Evolutionary conservation across 1,140 invertebrate species (phyloP).

Genomic region (Adelges cooleyi): DNA sequence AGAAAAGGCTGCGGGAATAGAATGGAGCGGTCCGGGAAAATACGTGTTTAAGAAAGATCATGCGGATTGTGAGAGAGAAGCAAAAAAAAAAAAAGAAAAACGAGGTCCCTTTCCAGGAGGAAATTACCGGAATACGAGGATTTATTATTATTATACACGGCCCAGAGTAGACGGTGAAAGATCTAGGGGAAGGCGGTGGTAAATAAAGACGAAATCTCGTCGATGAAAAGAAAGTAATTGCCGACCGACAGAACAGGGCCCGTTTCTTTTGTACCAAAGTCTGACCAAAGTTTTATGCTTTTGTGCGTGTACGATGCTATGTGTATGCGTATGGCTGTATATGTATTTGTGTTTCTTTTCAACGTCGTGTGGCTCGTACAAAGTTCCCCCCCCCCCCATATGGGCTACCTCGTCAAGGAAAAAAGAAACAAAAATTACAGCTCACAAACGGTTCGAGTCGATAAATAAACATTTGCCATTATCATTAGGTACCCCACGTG

Average conservation of each 20-base stretch:
- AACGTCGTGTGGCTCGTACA: neutral
- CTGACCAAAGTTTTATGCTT: slow-evolving; percentile 21
- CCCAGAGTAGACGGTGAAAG: neutral
- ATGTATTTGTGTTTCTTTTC: slow-evolving; percentile 12
- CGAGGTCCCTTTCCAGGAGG: slow-evolving; percentile 4
- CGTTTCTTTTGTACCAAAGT: slow-evolving; percentile 6
- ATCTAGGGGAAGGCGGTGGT: neutral
- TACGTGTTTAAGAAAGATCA: slow-evolving; percentile 20
- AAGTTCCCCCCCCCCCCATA: neutral
- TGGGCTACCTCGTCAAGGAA: neutral
- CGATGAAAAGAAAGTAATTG: slow-evolving; percentile 27
- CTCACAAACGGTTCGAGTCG: neutral
- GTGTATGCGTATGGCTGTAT: no score
- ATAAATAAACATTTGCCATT: slow-evolving; percentile 4
- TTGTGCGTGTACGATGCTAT: neutral
- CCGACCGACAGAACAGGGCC: neutral
- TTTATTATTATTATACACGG: slow-evolving; percentile 18
- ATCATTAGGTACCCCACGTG: no score
- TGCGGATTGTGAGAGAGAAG: neutral
- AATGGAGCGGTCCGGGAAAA: neutral
- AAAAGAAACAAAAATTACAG: neutral
- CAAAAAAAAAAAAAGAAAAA: no score
- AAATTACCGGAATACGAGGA: slow-evolving; percentile 21
- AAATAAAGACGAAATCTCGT: slow-evolving; percentile 24
- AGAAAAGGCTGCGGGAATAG: neutral